Base-by-base conservation (phyloP, 2,113 vertebrate species). In the Pedionomus torquatus region DNA sequence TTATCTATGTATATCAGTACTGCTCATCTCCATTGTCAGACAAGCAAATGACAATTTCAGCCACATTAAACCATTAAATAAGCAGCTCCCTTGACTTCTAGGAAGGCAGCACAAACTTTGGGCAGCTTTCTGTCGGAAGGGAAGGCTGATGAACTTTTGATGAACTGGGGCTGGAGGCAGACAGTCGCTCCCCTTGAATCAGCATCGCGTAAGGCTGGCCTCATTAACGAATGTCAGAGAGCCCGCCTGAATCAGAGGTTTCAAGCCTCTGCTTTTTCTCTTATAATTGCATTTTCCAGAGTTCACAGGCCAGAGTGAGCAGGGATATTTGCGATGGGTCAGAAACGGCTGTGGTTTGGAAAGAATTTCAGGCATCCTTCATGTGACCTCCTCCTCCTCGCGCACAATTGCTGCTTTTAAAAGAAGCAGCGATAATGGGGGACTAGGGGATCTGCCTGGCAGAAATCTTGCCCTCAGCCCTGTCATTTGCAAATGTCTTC, bases 351-450 rank as follows among this genome's bases (percentile, higher is more conserved):
- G 97, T 88, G 97, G 97, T 96, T 98, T 97, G 97, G 98, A 97
- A 98, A 97, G 98, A 98, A 97, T 98, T 95, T 95, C 92, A 95
- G 96, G 97, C 96, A 98, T 97, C 96, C 94, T 96, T 97, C 95
- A 91, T 91, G 88, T 95, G 25, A 75, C 93, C 96, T 96, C 83
- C 94, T 96, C 92, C 87, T 97, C 83, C 83, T 97, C 43, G 41
- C n/a, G n/a, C 91, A 94, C 93, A 93, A 96, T 91, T 96, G 85
- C 83, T 94, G 17, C 91, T 97, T 88, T 92, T 96, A 75, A 95
- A 96, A 96, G 91, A 97, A 96, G 64, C 63, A 81, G 93, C 1
- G 15, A 97, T 98, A 96, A 97, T 95, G 71, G 24, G 54, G 89
- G 93, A 87, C 60, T 26, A 41, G 84, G 37, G 43, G 60, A 93